phyloP scores from a whole-genome alignment of 2,797 vertebrate genomes.

The Eulemur mongoz region DNA sequence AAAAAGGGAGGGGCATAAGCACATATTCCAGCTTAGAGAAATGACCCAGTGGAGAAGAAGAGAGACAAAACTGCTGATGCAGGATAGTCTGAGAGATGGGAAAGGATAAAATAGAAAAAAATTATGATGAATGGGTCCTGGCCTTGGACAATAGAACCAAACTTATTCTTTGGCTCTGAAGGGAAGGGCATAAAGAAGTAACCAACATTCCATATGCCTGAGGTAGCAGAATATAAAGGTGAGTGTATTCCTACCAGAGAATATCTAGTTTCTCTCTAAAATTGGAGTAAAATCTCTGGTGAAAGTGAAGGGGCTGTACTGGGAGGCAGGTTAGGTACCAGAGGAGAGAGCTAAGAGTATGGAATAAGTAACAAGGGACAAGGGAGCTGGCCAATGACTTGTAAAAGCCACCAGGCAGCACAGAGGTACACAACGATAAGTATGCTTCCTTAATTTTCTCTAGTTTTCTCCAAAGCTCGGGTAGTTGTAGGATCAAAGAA shows the following conservation, averaged over 20 bases:
- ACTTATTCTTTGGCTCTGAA: background rate
- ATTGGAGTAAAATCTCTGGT: background rate
- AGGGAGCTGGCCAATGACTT: background rate
- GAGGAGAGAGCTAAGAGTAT: background rate
- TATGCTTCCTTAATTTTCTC: constrained; percentile 37
- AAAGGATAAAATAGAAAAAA: background rate
- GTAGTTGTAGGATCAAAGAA: constrained; percentile 49
- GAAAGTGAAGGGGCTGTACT: background rate
- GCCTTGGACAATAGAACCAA: background rate
- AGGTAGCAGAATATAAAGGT: background rate
- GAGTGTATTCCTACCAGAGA: background rate
- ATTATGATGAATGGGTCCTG: background rate
- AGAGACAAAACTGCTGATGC: background rate
- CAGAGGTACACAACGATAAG: background rate
- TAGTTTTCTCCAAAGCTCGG: constrained; percentile 35
- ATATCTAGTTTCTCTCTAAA: constrained; percentile 28
- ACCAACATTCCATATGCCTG: background rate
- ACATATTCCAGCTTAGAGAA: background rate
- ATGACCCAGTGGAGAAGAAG: background rate
- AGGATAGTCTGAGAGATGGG: background rate
- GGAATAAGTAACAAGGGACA: background rate
- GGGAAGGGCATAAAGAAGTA: background rate
- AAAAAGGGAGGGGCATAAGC: background rate
- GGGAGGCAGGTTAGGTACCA: background rate
- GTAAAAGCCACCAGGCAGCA: background rate